Evolutionary conservation across 2,113 vertebrate species (phyloP).

Genomic region (Nothoprocta perdicaria): DNA sequence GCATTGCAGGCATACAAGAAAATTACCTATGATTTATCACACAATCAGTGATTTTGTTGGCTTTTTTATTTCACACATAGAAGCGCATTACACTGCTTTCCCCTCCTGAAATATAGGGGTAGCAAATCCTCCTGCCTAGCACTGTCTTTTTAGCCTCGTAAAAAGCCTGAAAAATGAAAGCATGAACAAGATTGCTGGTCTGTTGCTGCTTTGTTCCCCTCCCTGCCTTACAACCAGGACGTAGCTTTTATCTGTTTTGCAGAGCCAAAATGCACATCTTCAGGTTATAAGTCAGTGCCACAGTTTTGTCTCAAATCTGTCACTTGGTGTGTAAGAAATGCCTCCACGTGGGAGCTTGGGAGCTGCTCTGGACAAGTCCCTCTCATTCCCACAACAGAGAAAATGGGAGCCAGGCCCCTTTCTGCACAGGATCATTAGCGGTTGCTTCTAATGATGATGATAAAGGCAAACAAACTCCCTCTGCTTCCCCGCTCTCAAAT

Average conservation of each 20-base stretch:
- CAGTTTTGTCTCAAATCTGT: neutral
- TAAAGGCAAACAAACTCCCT: neutral
- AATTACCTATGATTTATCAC: conserved; percentile 60
- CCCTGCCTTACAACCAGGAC: neutral
- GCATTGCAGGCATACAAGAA: neutral
- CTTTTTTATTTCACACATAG: conserved; percentile 44
- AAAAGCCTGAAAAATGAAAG: conserved; percentile 33
- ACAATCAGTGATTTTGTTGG: conserved; percentile 18
- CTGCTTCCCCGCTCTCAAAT: neutral
- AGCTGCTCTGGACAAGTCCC: accelerated
- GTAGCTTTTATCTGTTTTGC: neutral
- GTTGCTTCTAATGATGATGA: neutral
- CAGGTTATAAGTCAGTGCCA: neutral
- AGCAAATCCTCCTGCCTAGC: conserved; percentile 44
- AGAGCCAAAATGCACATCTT: neutral
- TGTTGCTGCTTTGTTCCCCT: neutral
- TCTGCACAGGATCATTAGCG: neutral
- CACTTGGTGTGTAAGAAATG: neutral
- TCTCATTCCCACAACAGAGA: neutral
- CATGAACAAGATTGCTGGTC: neutral
- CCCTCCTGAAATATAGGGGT: conserved; percentile 29
- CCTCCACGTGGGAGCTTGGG: neutral
- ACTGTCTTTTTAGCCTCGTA: conserved; percentile 14
- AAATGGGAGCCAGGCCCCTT: accelerated
- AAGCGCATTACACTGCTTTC: neutral